A percentile compares a stretch with the other conserved stretches of the same genome.
phyloP scores from a whole-genome alignment of 2,797 vertebrate genomes.

The Ctenopoma multispine region DNA sequence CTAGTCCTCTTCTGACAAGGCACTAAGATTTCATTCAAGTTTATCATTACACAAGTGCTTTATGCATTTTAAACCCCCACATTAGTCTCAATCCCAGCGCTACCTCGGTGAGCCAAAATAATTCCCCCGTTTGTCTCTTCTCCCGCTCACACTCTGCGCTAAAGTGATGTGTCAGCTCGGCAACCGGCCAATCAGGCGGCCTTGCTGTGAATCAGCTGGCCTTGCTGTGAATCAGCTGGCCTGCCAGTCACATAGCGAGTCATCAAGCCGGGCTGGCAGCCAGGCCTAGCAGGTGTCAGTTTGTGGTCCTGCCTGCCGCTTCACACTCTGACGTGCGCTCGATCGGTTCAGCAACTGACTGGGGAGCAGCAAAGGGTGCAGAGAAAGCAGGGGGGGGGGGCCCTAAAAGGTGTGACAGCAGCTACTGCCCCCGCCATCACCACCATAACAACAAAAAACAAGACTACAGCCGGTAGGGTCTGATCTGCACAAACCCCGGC shows the following conservation, averaged over 20 bases:
- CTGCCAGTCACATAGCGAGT: constrained; percentile 27
- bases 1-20: constrained; percentile 85
- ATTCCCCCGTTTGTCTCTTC: not conserved
- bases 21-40: constrained; percentile 95
- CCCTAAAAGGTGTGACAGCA: constrained; percentile 30
- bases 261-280: not conserved
- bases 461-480: constrained; percentile 17
- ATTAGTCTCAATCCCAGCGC: constrained; percentile 32
- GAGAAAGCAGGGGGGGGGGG: not conserved
- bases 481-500: not conserved
- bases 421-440: not conserved
- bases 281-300: not conserved
- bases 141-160: constrained; percentile 2
- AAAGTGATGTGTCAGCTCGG: constrained; percentile 38
- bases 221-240: constrained; percentile 24
- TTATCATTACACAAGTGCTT: constrained; percentile 80
- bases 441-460: constrained; percentile 12
- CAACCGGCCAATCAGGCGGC: constrained; percentile 37
- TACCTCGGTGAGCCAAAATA: constrained; percentile 15
- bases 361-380: not conserved
- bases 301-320: constrained; percentile 11
- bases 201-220: constrained; percentile 21
- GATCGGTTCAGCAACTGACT: constrained; percentile 7
- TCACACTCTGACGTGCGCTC: not conserved
- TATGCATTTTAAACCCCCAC: constrained; percentile 55